Conservation (phyloP, 2,113 vertebrate genomes). For the Phylloscopus trochiloides region DNA sequence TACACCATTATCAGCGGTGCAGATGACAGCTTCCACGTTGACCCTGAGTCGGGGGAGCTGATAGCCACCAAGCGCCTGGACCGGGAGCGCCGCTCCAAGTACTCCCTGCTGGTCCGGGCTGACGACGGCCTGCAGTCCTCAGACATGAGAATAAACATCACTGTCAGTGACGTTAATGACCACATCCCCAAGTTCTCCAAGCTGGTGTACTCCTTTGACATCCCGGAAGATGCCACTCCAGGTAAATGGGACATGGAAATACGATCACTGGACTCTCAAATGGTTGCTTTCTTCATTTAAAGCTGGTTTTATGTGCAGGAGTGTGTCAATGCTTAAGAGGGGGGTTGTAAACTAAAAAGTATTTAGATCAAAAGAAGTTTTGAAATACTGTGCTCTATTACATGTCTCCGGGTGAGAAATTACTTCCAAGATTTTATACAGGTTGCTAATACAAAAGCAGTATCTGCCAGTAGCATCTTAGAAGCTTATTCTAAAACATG, state of each 20-base stretch:
- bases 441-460: neutral
- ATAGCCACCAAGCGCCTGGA: conserved; percentile 90
- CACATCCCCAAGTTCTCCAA: conserved; percentile 92
- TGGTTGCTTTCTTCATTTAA: neutral
- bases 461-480: neutral
- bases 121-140: conserved; percentile 95
- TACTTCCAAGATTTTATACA: neutral
- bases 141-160: conserved; percentile 92
- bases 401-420: neutral
- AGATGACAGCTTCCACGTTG: conserved; percentile 92
- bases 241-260: conserved; percentile 70
- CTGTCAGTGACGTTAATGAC: conserved; percentile 92
- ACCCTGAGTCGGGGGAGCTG: conserved; percentile 93
- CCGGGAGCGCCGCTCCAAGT: conserved; percentile 90
- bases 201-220: conserved; percentile 89
- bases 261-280: fast-evolving
- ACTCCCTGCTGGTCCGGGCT: conserved; percentile 90
- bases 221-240: conserved; percentile 87
- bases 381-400: neutral
- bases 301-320: neutral
- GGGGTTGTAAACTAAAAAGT: neutral
- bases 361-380: neutral
- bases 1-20: conserved; percentile 96
- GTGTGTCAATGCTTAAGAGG: neutral
- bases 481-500: neutral